Evolutionary conservation across 2,888 invertebrate genomes (phyloP), one percentile per base, ranked within the genome.

Genomic region (Agapetus fuscipes): DNA sequence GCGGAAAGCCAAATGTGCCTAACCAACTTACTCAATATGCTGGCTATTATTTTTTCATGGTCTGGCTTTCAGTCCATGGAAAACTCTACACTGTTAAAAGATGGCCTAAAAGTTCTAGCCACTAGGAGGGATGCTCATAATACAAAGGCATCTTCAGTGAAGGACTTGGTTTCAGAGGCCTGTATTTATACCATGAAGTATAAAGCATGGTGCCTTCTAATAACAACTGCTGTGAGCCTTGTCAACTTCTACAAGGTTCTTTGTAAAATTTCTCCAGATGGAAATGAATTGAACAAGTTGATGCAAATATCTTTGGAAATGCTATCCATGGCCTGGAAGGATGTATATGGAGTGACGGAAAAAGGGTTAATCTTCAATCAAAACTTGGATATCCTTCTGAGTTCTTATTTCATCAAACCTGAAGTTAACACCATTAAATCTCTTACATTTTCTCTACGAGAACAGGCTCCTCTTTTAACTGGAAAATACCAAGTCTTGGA

Each of bases 301-400:
- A 60, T 57, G 52, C 58, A 63, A 40, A 52, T 68, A 50, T 58
- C 66, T 12, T 55, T 59, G 30, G 57, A 52, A 27, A 65, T 85
- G 49, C 62, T 88, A 48, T 70, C 66, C 24, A 71, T 73, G 37
- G 74, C 76, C 46, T 88, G 88, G 88, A 76, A 74, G 50, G 72
- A 74, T 44, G 57, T 65, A 27, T 73, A 77, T 49, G 81, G 82
- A 2, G 54, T 62, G 43, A 56, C 66, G 37, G 80, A 82, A 53
- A 78, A 74, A 46, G 85, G 84, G 10, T 64, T 79, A 7, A 54
- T 64, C 39, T 76, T 71, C 49, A 83, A 81, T 57, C 71, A 75
- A 46, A 65, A 72, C 45, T 59, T 85, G 11, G 76, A 82, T 52
- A 66, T 67, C 43, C 58, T 87, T 35, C 60, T 83, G 11, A 74